A percentile compares a stretch with the other conserved stretches of the same genome.
Evolutionary conservation across 2,797 vertebrate species (phyloP).

Genomic region (Argyrosomus regius): DNA sequence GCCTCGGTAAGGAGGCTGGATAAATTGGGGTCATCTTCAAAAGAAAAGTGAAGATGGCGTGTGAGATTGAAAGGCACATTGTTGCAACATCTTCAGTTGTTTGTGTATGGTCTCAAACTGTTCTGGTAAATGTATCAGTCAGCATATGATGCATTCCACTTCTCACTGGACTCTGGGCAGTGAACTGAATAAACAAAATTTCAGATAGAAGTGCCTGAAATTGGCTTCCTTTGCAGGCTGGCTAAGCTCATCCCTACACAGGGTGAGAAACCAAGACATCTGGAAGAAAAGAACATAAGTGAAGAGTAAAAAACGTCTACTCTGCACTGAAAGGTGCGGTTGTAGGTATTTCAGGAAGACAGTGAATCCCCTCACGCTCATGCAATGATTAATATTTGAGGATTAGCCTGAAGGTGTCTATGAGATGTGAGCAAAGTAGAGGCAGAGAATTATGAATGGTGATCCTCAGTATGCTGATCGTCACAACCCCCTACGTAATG

Average conservation of each 20-base stretch:
- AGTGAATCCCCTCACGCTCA: not conserved
- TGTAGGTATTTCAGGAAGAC: constrained; percentile 10
- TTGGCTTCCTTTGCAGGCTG: not conserved
- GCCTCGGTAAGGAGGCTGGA: too few relatives aligned
- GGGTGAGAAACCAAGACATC: not conserved
- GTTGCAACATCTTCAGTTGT: not conserved
- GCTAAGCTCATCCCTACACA: not conserved
- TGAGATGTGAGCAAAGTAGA: not conserved
- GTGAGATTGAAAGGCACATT: not conserved
- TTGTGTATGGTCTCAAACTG: not conserved
- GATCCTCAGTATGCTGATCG: not conserved
- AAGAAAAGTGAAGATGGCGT: not conserved
- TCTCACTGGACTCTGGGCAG: not conserved
- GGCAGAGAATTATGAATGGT: not conserved
- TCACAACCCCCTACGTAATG: not conserved
- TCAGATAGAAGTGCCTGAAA: not conserved
- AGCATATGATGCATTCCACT: not conserved
- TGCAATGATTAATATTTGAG: not conserved
- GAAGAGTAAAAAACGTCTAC: too few relatives aligned
- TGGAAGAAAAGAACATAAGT: not conserved
- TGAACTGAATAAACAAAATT: not conserved
- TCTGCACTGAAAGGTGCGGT: not conserved
- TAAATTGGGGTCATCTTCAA: not conserved
- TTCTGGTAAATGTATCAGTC: not conserved
- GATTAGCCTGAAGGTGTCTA: not conserved